Base-by-base conservation (phyloP, 1,140 invertebrate genomes). In the Eriosoma lanigerum region DNA sequence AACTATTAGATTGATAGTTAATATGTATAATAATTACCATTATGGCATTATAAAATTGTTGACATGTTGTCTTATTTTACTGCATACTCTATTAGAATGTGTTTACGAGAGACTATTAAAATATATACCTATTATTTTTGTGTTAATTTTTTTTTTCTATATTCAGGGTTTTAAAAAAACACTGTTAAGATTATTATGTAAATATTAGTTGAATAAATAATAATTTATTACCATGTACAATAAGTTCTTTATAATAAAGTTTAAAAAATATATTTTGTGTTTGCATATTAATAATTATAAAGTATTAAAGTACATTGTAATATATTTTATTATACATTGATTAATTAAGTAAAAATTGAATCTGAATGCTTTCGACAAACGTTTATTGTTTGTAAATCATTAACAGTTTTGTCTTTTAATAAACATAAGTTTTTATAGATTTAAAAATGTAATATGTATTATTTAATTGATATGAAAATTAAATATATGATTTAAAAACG, bases 161-260 rank as follows among this genome's bases (percentile, higher is more conserved):
- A 46, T 52, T 19, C 48, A 29, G 17, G 24, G 24, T 72, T 72
- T 52, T 62, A 60, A 26, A 29, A 29, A 29, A 48, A 50, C 26
- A 48, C n/a, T 52, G n/a, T 29, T 72, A 32, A 52, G 6, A 19
- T 50, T 72, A 72, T 13, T 24, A 15, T 72, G 68, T 72, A 72
- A 17, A 72, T 72, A 72, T 72, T 70, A 72, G 46, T 50, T n/a
- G 5, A 24, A 48, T 68, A 52, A 70, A 52, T 52, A 29, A 52
- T 52, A 32, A 50, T 52, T 72, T 3, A 13, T 52, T 52, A 19
- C 21, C 46, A n/a, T 46, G 21, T 68, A 48, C 5, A 68, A 15
- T 24, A 24, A 46, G 0, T 58, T 68, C 15, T 68, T 46, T 68
- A 68, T 48, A 6, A 44, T 68, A 24, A 17, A 24, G 1, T 56